Evolutionary conservation across 2,797 vertebrate species (phyloP).

Genomic region (Peromyscus melanophrys): DNA sequence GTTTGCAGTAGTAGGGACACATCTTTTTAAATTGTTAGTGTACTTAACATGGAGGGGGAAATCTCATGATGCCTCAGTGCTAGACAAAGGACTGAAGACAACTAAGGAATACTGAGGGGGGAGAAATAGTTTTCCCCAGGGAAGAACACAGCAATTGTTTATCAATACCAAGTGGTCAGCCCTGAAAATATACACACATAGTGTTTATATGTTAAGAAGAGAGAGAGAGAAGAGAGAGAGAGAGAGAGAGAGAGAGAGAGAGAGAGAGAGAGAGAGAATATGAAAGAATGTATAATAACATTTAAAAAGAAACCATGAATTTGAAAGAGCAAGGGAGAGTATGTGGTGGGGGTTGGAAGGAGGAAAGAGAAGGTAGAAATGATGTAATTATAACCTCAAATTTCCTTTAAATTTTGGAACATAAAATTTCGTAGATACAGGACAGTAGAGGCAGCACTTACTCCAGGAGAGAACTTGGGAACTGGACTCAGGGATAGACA

Average conservation of each 20-base stretch:
- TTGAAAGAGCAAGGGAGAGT: not conserved
- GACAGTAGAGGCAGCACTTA: not conserved
- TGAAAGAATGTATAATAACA: not conserved
- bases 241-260: too few relatives aligned
- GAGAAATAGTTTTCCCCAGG: not conserved
- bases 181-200: not conserved
- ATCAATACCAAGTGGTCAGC: not conserved
- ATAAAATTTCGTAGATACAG: not conserved
- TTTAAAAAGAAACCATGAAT: not conserved
- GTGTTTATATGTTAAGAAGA: not conserved
- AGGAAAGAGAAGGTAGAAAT: not conserved
- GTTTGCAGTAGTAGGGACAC: not conserved
- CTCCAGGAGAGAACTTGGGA: not conserved
- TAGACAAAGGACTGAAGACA: not conserved
- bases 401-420: not conserved
- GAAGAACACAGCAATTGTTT: not conserved
- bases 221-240: too few relatives aligned
- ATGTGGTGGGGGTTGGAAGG: not conserved
- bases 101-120: not conserved
- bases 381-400: not conserved
- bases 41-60: not conserved
- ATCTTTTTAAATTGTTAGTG: not conserved
- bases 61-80: not conserved
- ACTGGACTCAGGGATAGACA: not conserved
- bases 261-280: rapidly evolving